Base-by-base conservation (phyloP, 2,888 invertebrate genomes). In the Drosophila nigricruria region DNA sequence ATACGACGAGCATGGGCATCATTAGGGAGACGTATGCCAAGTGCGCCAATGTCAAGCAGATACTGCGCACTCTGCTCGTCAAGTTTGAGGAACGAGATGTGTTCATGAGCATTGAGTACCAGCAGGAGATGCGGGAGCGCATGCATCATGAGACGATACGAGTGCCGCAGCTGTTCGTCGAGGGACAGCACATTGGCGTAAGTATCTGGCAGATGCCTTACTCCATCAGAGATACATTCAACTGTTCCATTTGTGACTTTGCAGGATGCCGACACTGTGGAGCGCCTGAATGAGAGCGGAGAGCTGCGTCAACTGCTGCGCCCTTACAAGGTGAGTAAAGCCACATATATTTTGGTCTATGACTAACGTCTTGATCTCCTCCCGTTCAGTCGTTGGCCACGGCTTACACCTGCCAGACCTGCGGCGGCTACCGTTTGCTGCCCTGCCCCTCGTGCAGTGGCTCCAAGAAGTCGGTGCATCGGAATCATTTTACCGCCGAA, bases 1-100 rank as follows among this genome's bases (percentile, higher is more conserved):
- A 98, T 93, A 96, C 97, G 64, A 98, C 98, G 8, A 97, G 98
- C 43, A 97, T 98, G 97, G 97, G 98, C 63, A 97, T 98, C 73
- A 96, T 98, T 27, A 95, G 99, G 59, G 95, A 96, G 77, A 98
- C 98, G 0, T 97, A 96, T 93, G 97, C 98, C 88, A 96, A 97
- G 73, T 99, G 99, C 92, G 95, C 97, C 82, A 96, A 96, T 85
- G 97, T 98, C 78, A 97, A 97, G 93, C 97, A 98, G 93, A 98
- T 99, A 88, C 94, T 98, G 75, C 95, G 97, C 91, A 98, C 97
- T 72, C 95, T 98, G 81, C 95, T 98, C 93, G 96, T 98, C 75
- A 97, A 97, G 92, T 98, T 96, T 92, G 98, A 98, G 87, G 98
- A 98, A 91, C 94, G 97, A 73, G 98, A 99, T 91, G 96, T 98